Conservation (phyloP, 2,797 vertebrate species). For the Gymnopithys bicolor region DNA sequence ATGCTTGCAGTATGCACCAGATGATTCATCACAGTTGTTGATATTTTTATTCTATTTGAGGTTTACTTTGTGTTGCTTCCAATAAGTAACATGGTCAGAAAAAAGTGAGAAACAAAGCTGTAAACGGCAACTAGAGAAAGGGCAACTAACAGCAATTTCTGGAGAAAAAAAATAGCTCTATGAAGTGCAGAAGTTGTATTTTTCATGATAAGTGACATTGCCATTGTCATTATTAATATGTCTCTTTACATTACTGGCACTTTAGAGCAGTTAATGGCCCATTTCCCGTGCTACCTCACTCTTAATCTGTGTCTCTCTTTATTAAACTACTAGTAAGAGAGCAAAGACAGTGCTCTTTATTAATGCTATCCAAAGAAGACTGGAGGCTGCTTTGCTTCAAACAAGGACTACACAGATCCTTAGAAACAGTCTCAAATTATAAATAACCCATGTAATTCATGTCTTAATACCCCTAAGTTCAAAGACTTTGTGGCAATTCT, state of each 20-base stretch:
- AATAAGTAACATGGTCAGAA: not conserved
- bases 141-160: not conserved
- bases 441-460: not conserved
- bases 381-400: not conserved
- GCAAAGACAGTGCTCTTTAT: not conserved
- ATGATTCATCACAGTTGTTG: not conserved
- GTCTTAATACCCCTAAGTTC: not conserved
- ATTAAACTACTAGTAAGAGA: conserved; percentile 43
- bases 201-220: conserved; percentile 66
- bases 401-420: not conserved
- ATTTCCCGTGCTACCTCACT: conserved; percentile 39
- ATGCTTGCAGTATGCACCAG: not conserved
- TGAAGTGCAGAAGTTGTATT: conserved; percentile 33
- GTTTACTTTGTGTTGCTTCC: not conserved
- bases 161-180: not conserved
- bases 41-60: not conserved
- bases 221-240: conserved; percentile 64
- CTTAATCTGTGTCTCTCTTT: conserved; percentile 49
- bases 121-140: not conserved
- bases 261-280: conserved; percentile 66
- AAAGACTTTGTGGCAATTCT: not conserved
- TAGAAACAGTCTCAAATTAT: not conserved
- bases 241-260: conserved; percentile 51
- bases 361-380: not conserved
- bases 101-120: not conserved